Evolutionary conservation across 2,797 vertebrate species (phyloP).

Genomic region (Okamejei kenojei): DNA sequence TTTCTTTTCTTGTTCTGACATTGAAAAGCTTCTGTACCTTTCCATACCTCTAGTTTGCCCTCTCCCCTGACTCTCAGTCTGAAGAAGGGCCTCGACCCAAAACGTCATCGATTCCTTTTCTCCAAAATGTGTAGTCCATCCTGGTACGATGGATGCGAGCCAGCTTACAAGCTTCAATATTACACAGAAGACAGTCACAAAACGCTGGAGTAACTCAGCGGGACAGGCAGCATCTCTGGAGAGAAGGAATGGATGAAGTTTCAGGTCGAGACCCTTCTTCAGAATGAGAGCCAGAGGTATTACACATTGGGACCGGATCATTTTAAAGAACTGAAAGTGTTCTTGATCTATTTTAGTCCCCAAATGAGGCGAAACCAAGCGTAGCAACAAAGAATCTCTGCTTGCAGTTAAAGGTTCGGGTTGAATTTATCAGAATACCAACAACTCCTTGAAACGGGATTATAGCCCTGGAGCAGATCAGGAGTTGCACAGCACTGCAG

Average conservation of each 20-base stretch:
- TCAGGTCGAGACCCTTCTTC: too few species aligned
- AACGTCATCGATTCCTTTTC: not conserved
- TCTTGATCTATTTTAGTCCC: not conserved
- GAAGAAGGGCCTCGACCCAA: too few species aligned
- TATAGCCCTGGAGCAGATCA: not conserved
- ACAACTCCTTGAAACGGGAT: not conserved
- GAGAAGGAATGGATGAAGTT: too few species aligned
- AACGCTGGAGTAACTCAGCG: too few species aligned
- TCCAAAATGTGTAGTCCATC: not conserved
- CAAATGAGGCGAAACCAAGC: not conserved
- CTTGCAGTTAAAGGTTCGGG: not conserved
- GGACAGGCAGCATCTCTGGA: too few species aligned
- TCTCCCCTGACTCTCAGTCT: too few species aligned
- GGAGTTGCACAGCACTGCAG: not conserved
- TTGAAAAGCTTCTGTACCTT: too few species aligned
- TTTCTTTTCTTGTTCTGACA: too few species aligned
- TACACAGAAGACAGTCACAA: too few species aligned
- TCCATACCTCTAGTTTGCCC: too few species aligned
- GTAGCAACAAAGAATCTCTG: not conserved
- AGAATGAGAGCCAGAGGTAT: not conserved
- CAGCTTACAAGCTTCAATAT: not conserved
- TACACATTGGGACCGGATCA: not conserved
- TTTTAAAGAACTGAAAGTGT: not conserved
- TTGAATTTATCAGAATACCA: not conserved
- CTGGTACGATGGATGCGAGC: not conserved